Base-by-base conservation (phyloP, 2,888 invertebrate genomes). In the Chorisops tibialis region DNA sequence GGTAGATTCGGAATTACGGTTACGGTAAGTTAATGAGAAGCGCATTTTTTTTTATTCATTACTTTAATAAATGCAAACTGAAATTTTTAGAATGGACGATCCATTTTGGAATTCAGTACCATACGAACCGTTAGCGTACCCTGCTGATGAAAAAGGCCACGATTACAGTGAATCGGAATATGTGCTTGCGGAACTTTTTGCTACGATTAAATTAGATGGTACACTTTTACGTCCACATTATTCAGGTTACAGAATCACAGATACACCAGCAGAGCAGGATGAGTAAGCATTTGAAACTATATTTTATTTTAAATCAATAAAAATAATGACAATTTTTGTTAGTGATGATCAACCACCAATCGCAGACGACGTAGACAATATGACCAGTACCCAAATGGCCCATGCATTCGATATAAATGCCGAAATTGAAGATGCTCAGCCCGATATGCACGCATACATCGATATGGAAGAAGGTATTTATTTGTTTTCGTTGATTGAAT, bases 341-440 rank as follows among this genome's bases (percentile, higher is more conserved):
- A n/a, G 75, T 65, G 66, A 77, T 50, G 49, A 60, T 24, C 24
- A 60, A 16, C 16, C 35, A 47, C 2, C 12, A 64, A 19, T 64
- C 18, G 19, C 16, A 12, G 14, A 3, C 11, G n/a, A 43, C 16
- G 43, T 7, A 12, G 47, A 6, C 3, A 38, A 50, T 18, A 7
- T 11, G 3, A 18, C 12, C 35, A 62, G 63, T 61, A 82, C 81
- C 1, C 83, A 84, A 68, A 80, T 84, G 62, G 83, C 83, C 1
- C 74, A 85, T 58, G 85, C 83, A 0, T 85, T 86, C 66, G 86
- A 86, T 67, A 81, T 85, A 1, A 82, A 85, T 69, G 86, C 85
- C 0, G 83, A 84, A 37, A 82, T 84, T 0, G 85, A 85, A 69
- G 84, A 84, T 0, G 79, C 84, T 68, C 83, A 83, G 0, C 73